A percentile compares a stretch with the other conserved stretches of the same genome.
phyloP scores from a whole-genome alignment of 1,140 invertebrate species.

The Octopus sinensis region DNA sequence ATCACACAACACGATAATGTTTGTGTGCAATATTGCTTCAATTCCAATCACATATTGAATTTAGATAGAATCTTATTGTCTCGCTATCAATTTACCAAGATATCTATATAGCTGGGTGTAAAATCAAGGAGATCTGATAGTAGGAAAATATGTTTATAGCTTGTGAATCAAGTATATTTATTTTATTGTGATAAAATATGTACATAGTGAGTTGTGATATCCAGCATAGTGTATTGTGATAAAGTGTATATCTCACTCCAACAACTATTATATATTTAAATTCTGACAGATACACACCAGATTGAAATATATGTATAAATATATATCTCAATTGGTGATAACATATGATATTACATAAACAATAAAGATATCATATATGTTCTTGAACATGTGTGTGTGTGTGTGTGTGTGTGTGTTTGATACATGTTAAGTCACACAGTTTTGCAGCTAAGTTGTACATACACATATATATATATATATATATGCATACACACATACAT shows the following conservation, averaged over 20 bases:
- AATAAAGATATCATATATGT: background rate
- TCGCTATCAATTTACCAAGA: too few relatives aligned
- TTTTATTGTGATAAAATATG: background rate
- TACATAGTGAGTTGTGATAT: background rate
- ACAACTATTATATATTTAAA: background rate
- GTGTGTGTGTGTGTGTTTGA: too few relatives aligned
- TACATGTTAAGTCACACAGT: background rate
- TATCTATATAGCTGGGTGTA: background rate
- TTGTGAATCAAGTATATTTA: background rate
- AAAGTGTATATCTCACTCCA: background rate
- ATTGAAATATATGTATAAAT: background rate
- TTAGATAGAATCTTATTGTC: too few relatives aligned
- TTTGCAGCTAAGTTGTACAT: background rate
- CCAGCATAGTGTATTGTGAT: background rate
- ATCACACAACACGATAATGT: too few relatives aligned
- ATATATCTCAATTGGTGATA: background rate
- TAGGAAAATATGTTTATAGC: background rate
- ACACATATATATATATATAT: background rate
- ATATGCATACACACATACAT: background rate
- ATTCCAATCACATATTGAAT: too few relatives aligned
- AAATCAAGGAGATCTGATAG: background rate
- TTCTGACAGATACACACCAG: background rate
- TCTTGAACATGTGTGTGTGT: background rate
- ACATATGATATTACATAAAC: too few relatives aligned
- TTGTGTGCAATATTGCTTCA: too few relatives aligned